Evolutionary conservation across 2,888 invertebrate species (phyloP).

Genomic region (Cantharis lateralis): DNA sequence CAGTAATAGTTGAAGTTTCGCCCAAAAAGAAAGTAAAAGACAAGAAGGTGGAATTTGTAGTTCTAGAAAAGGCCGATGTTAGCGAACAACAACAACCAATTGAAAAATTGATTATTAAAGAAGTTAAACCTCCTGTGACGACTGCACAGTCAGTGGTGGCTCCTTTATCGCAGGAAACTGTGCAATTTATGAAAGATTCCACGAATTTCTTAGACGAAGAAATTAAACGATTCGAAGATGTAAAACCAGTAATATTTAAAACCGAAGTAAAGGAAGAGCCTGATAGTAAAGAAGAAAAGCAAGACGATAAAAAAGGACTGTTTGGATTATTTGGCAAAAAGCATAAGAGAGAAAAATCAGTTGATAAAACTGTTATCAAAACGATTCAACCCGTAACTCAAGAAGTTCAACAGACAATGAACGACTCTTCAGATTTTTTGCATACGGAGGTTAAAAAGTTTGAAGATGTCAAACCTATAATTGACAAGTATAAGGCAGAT

Average conservation of each 20-base stretch:
- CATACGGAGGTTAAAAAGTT: constrained; percentile 36
- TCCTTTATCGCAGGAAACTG: constrained; percentile 10
- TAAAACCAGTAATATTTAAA: constrained; percentile 8
- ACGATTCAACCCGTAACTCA: background rate
- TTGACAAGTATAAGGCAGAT: background rate
- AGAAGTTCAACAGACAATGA: constrained; percentile 28
- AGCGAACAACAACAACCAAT: background rate
- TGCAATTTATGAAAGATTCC: constrained; percentile 13
- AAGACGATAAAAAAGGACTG: constrained; percentile 30
- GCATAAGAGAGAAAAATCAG: constrained; percentile 26
- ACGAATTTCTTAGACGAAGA: constrained; percentile 31
- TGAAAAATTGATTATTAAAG: constrained; percentile 4
- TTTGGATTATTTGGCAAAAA: constrained; percentile 39
- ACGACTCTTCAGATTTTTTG: constrained; percentile 35
- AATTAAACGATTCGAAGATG: constrained; percentile 34
- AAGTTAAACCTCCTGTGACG: constrained; percentile 1
- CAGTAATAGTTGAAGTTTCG: background rate
- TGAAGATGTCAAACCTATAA: constrained; percentile 35
- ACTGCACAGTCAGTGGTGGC: constrained; percentile 1
- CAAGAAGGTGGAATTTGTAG: constrained; percentile 9
- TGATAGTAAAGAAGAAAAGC: constrained; percentile 14
- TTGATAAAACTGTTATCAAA: constrained; percentile 5
- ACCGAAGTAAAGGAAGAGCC: background rate
- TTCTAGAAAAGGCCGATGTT: background rate
- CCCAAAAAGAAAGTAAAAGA: constrained; percentile 14